Evolutionary conservation across 2,113 vertebrate genomes (phyloP), one percentile per base, ranked within the genome.

Genomic region (Promerops cafer): DNA sequence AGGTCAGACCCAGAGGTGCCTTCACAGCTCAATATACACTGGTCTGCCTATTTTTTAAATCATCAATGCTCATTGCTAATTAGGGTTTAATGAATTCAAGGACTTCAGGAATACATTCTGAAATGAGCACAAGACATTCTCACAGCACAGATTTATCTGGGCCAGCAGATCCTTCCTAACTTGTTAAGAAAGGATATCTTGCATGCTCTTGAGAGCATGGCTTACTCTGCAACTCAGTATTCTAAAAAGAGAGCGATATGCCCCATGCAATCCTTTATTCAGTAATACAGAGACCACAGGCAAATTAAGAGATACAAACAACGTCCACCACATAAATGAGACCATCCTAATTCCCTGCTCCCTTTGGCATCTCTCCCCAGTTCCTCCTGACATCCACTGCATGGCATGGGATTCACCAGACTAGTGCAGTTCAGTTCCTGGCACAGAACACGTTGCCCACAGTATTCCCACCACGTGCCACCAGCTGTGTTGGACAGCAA

Each of bases 41-140:
- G 37, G 19, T 92, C 90, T 95, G 70, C 65, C 86, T 91, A 93
- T 95, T 96, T 95, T 93, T 95, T 96, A 84, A 91, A 93, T 89
- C 94, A 96, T 96, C 84, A 89, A 30, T 86, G 91, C 92, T 94
- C 65, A 52, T 11, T 63, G 80, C 92, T 98, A 98, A 97, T 98
- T 98, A 97, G 68, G 70, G 61, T 57, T 97, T 98, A 98, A 98
- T 97, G 96, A 96, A 97, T 95, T 97, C 84, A 95, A 92, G 95
- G 96, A 94, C 97, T 96, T 95, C 84, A 63, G 89, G 85, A 97
- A 86, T 94, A 95, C 95, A 87, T 88, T 95, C 91, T 95, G 95
- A 97, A 97, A 97, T 88, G 95, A 97, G 96, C 90, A 96, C 96
- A 94, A 90, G 57, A 33, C 93, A 94, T 37, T 78, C 64, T 94